Conservation (phyloP, 2,797 vertebrate species). For the Agapornis canus region DNA sequence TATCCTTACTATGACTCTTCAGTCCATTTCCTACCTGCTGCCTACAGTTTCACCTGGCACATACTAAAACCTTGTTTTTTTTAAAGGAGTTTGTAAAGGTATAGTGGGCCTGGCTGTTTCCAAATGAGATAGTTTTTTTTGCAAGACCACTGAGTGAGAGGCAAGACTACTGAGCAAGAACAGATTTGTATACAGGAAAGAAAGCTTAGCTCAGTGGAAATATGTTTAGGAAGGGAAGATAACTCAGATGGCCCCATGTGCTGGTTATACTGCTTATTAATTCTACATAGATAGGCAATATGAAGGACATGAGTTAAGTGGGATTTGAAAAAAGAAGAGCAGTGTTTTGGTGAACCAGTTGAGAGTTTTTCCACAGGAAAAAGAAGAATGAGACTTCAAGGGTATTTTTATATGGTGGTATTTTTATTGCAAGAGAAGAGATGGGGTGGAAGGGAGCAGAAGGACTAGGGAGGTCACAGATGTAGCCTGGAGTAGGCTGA, state of each 20-base stretch:
- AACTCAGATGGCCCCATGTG: not conserved
- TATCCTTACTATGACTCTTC: not conserved
- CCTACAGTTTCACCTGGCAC: not conserved
- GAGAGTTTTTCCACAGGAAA: not conserved
- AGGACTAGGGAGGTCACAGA: not conserved
- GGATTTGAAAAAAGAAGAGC: not conserved
- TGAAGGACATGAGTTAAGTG: not conserved
- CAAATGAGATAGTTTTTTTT: not conserved
- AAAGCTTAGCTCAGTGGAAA: not conserved
- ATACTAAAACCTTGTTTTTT: not conserved
- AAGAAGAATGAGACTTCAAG: not conserved
- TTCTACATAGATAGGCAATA: not conserved
- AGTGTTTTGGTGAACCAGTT: not conserved
- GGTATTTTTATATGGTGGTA: not conserved
- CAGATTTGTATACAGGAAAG: not conserved
- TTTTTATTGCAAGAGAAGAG: not conserved
- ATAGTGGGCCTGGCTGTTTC: not conserved
- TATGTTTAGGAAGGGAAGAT: not conserved
- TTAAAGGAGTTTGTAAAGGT: not conserved
- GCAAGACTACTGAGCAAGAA: not conserved
- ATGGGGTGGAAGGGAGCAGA: not conserved
- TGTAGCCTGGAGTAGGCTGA: not conserved
- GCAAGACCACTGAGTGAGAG: not conserved
- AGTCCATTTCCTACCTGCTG: not conserved
- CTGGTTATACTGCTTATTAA: not conserved